Percentiles rank a stretch among this genome's conserved stretches.
These are phyloP conservation scores for Vulpes vulpes DNA, from an alignment of 2,113 vertebrate species.

Conservation along the genomic window DNA sequence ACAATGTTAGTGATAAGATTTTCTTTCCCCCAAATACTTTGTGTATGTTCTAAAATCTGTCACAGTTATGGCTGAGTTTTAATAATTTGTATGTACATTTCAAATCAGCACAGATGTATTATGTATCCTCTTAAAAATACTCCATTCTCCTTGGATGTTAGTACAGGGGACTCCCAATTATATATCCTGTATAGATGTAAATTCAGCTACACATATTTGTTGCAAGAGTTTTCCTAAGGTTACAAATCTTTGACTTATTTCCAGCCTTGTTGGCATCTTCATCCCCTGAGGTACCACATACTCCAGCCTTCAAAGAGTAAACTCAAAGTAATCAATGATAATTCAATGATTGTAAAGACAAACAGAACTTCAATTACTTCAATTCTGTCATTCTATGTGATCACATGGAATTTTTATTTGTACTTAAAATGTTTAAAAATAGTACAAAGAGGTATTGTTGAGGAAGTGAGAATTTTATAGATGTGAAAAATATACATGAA, in stretches of 20 bases:
- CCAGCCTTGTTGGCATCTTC: not conserved
- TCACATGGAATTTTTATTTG: not conserved
- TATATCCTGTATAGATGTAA: not conserved
- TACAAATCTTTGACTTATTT: conserved; percentile 19
- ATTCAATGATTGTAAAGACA: not conserved
- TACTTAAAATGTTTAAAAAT: conserved; percentile 32
- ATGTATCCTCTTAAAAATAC: conserved; percentile 10
- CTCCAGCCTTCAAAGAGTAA: conserved; percentile 29
- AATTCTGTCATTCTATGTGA: not conserved
- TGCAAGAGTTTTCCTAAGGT: not conserved
- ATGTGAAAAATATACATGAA: not conserved
- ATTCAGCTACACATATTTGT: not conserved
- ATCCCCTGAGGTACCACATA: not conserved
- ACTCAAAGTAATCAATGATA: not conserved
- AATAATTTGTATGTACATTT: not conserved
- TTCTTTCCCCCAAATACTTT: not conserved
- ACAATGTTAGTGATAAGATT: not conserved
- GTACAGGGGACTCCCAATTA: not conserved
- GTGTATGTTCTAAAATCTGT: not conserved
- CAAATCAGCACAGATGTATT: not conserved
- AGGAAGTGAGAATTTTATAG: not conserved
- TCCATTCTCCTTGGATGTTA: not conserved
- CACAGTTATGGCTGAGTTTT: not conserved
- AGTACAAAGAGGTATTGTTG: not conserved
- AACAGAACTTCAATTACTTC: not conserved